A percentile compares a stretch with the other conserved stretches of the same genome.
Evolutionary conservation across 2,797 vertebrate species (phyloP).

Genomic region (Lateolabrax maculatus): DNA sequence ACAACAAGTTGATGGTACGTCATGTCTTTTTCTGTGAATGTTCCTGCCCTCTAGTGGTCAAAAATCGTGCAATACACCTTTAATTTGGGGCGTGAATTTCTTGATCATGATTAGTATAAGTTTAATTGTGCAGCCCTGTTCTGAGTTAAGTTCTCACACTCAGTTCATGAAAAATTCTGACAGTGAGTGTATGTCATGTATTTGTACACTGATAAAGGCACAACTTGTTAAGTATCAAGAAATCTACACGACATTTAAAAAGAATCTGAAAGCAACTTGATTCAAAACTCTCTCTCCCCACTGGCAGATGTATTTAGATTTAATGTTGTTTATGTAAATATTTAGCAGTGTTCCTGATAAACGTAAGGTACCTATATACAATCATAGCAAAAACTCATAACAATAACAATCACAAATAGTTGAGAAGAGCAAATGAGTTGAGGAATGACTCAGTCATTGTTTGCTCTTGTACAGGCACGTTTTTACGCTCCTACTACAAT

Average conservation of each 20-base stretch:
- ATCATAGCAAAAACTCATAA: too few relatives aligned
- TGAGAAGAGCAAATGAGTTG: not conserved
- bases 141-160: too few relatives aligned
- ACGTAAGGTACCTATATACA: not conserved
- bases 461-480: slow-evolving; percentile 88
- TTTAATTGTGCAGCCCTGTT: too few relatives aligned
- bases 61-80: too few relatives aligned
- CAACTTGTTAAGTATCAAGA: not conserved
- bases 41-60: too few relatives aligned
- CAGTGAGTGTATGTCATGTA: not conserved
- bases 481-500: slow-evolving; percentile 98
- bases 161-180: too few relatives aligned
- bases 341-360: not conserved
- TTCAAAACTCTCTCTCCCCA: not conserved
- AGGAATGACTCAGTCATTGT: not conserved
- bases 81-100: too few relatives aligned
- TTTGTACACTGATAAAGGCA: not conserved
- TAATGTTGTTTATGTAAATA: not conserved
- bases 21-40: too few relatives aligned
- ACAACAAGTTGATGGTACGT: too few relatives aligned
- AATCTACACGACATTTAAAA: not conserved
- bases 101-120: too few relatives aligned
- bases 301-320: not conserved
- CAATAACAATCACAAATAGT: too few relatives aligned
- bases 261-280: not conserved